Evolutionary conservation across 2,113 vertebrate species (phyloP).

Genomic region (Dasypus novemcinctus): DNA sequence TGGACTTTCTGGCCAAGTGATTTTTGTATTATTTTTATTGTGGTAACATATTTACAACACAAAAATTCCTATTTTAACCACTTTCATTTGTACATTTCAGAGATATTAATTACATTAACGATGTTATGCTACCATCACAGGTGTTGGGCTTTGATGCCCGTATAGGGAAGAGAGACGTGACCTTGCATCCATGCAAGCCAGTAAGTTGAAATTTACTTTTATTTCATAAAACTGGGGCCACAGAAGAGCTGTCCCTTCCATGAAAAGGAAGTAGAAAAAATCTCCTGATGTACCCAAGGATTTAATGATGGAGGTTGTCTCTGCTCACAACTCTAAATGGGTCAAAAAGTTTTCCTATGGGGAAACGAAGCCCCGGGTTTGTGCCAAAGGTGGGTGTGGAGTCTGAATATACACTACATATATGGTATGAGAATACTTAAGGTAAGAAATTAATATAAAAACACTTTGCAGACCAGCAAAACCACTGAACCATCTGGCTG

Average conservation of each 20-base stretch:
- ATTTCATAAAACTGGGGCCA: background rate
- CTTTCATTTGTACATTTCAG: no score
- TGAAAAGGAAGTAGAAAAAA: background rate
- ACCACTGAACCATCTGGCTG: background rate
- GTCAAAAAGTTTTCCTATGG: background rate
- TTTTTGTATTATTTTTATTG: background rate
- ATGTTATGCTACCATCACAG: background rate
- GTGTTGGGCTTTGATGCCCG: background rate
- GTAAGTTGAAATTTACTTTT: background rate
- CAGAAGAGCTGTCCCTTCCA: background rate
- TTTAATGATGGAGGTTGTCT: background rate
- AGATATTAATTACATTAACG: no score
- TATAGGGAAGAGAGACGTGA: background rate
- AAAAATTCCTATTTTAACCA: no score
- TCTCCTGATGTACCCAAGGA: background rate
- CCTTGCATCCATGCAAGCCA: background rate
- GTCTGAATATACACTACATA: constrained; percentile 11
- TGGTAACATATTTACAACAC: no score
- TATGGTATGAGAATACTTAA: background rate
- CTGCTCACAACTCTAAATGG: background rate
- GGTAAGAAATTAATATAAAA: constrained; percentile 29
- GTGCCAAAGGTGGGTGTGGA: background rate
- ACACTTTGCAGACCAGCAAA: background rate
- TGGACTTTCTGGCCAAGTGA: background rate
- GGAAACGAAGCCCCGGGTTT: background rate